A percentile compares a stretch with the other conserved stretches of the same genome.
Evolutionary conservation across 2,888 invertebrate genomes (phyloP).

Genomic region (Thymelicus lineola): DNA sequence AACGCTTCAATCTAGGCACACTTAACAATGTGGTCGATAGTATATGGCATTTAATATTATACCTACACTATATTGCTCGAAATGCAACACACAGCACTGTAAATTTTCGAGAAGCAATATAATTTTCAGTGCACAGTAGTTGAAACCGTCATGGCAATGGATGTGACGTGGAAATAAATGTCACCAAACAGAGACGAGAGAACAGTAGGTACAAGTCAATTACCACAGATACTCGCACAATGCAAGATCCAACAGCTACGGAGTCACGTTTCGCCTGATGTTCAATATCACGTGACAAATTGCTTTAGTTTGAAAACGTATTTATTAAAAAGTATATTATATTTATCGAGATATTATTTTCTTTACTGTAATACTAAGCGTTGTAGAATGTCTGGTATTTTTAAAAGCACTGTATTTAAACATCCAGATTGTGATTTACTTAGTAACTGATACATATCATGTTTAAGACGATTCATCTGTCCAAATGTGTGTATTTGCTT

Average conservation of each 20-base stretch:
- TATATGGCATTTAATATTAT: too few relatives aligned
- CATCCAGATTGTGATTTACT: too few relatives aligned
- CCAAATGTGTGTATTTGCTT: too few relatives aligned
- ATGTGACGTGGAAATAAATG: background rate
- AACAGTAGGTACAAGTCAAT: conserved; percentile 1
- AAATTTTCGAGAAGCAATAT: background rate
- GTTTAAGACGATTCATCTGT: too few relatives aligned
- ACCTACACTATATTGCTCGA: too few relatives aligned
- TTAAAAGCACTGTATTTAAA: too few relatives aligned
- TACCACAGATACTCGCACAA: background rate
- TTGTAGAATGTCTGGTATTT: too few relatives aligned
- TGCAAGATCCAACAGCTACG: background rate
- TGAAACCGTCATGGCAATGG: background rate
- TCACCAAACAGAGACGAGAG: background rate
- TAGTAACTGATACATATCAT: too few relatives aligned
- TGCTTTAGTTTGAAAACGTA: conserved; percentile 5
- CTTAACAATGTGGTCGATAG: too few relatives aligned
- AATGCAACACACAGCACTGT: background rate
- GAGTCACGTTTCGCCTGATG: background rate
- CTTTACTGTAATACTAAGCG: background rate
- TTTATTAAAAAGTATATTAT: background rate
- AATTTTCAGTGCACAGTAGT: background rate
- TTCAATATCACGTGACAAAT: conserved; percentile 5
- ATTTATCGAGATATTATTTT: background rate
- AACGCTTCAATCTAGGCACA: too few relatives aligned